Base-by-base conservation (phyloP, 2,888 invertebrate species). In the Patella pellucida region DNA sequence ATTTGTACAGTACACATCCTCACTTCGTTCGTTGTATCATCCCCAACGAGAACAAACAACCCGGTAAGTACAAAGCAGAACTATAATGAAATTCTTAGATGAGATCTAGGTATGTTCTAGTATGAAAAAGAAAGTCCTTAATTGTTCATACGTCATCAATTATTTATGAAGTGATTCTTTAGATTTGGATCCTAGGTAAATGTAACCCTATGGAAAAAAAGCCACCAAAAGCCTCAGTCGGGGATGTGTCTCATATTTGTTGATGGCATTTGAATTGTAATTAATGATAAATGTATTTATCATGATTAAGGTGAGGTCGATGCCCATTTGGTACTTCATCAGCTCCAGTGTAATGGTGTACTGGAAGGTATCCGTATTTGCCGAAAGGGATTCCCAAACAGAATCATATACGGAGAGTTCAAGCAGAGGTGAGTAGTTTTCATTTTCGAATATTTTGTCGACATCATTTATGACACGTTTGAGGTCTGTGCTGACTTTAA, bases 291-390 rank as follows among this genome's bases (percentile, higher is more conserved):
- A 41, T 41, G 41, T 41, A 5, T 31, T 41, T 12, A 19, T 68
- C 51, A 14, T 19, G 41, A 56, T 74, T 52, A 75, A 94, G 97
- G 98, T 93, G 93, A 98, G 87, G 97, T 99, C 91, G 99, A 99
- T 93, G 97, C 98, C 85, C 96, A 96, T 91, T 94, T 99, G 93
- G 98, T 99, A 81, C 97, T 99, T 96, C 98, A 99, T 93, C 99
- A 99, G 94, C 94, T 99, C 92, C 98, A 98, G 88, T 99, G 99
- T 95, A 99, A 99, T 95, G 99, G 99, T 96, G 99, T 99, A 93
- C 95, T 99, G 94, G 99, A 99, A 95, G 99, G 99, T 94, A 99
- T 99, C 94, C 97, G 99, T 96, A 99, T 99, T 94, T 99, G 98
- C 93, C 96, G 98, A 93, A 92, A 92, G 81, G 98, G 99, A 92